These are phyloP conservation scores for Myripristis jacobus DNA, from an alignment of 2,797 vertebrate genomes.

Conservation along the genomic window DNA sequence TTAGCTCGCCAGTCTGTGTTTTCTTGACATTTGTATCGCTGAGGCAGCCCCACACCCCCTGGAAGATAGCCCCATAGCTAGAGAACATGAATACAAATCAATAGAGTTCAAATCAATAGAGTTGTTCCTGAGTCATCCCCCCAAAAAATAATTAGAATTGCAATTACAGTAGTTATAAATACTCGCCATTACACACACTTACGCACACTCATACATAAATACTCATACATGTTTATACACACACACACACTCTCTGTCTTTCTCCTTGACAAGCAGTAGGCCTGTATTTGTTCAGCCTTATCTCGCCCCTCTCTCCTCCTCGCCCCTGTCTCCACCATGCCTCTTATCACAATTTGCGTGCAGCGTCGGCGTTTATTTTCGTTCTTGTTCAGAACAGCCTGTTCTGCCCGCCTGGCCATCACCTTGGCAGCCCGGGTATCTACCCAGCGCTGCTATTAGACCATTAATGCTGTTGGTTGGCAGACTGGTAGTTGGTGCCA, in stretches of 20 bases:
- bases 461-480: constrained; percentile 32
- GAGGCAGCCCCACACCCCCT: no score
- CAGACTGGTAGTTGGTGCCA: constrained; percentile 34
- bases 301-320: constrained; percentile 34
- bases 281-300: constrained; percentile 56
- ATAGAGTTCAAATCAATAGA: no score
- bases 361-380: constrained; percentile 54
- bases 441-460: constrained; percentile 28
- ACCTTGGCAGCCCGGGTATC: constrained; percentile 37
- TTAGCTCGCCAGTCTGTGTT: no score
- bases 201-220: background rate
- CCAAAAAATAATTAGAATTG: no score
- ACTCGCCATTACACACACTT: background rate
- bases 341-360: constrained; percentile 59
- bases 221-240: background rate
- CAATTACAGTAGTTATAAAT: no score
- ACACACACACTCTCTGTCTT: background rate
- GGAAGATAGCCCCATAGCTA: no score
- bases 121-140: no score
- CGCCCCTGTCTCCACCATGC: constrained; percentile 23
- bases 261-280: constrained; percentile 13
- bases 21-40: no score
- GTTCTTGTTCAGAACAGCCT: constrained; percentile 40
- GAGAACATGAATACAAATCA: no score
- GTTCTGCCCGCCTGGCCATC: constrained; percentile 35